Evolutionary conservation across 2,113 vertebrate species (phyloP), one percentile per base, ranked within the genome.

Genomic region (Camelus dromedarius): DNA sequence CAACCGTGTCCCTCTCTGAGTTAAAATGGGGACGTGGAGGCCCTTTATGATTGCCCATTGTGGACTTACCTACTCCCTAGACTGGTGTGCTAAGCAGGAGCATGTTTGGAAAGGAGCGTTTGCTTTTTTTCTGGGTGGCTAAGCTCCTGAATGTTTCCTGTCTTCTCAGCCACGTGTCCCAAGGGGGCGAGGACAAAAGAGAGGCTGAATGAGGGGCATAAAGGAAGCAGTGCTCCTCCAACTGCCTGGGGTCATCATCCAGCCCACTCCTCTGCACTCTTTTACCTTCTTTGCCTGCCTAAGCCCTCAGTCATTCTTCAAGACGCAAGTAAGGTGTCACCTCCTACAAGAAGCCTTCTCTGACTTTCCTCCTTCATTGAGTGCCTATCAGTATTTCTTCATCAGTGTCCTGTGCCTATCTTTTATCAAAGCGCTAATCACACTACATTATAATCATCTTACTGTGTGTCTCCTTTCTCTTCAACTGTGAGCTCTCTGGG

Each of bases 261-360:
- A 14, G 1, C 52, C 11, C 2, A 7, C 9, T 12, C 52, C 70
- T 7, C 18, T 8, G 9, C 9, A 20, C 8, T 30, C 8, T 50
- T 28, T 75, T 26, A 24, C 16, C 35, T 50, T 72, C 22, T n/a
- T 48, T 30, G 35, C 42, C 72, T 62, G 32, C 52, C 67, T 32
- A 32, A 62, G 24, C 19, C 38, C 15, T 50, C 5, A 50, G 16
- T 50, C 38, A 70, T n/a, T 64, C 70, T 54, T 89, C 52, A 46
- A 70, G 20, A 89, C n/a, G 50, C 30, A 72, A n/a, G 18, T 26
- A n/a, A 72, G 35, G 32, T 30, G 66, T 26, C 32, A 14, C 24
- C 48, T 84, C 70, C 28, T 52, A 32, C 52, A 6, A 6, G 85
- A 90, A 64, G 70, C n/a, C 30, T 52, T 66, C 72, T 28, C 35